phyloP scores from a whole-genome alignment of 53 echinoderm and acorn worm species.

The Actinopyga echinites region DNA sequence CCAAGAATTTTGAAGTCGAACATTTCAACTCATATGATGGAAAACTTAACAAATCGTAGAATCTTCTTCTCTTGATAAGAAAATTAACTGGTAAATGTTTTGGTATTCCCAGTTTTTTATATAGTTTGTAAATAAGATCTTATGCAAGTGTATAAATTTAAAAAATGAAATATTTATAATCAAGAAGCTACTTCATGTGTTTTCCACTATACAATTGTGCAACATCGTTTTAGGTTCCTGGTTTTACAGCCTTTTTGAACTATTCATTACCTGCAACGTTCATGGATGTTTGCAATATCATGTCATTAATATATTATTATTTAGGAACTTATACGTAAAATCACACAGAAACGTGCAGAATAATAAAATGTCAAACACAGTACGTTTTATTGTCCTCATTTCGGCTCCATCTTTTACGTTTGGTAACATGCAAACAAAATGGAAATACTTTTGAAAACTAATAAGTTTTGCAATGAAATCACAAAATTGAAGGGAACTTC shows the following conservation, averaged over 20 bases:
- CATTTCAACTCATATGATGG: too few species aligned
- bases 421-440: too few species aligned
- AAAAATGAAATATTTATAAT: conserved; percentile 32
- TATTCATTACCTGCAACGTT: conserved; percentile 7
- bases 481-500: too few species aligned
- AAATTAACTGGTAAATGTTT: too few species aligned
- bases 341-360: not conserved
- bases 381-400: not conserved
- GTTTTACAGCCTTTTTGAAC: not conserved
- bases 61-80: too few species aligned
- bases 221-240: conserved; percentile 1
- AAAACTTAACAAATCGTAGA: too few species aligned
- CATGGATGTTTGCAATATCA: conserved; percentile 33
- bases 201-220: conserved; percentile 8
- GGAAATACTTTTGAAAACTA: too few species aligned
- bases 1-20: too few species aligned
- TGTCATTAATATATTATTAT: not conserved
- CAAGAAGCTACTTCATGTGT: not conserved
- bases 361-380: not conserved
- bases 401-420: too few species aligned
- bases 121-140: conserved; percentile 23
- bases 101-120: too few species aligned
- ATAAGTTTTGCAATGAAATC: too few species aligned
- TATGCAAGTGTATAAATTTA: conserved; percentile 35
- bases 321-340: not conserved